phyloP scores from a whole-genome alignment of 2,888 invertebrate species.

The Schizaphis graminum region DNA sequence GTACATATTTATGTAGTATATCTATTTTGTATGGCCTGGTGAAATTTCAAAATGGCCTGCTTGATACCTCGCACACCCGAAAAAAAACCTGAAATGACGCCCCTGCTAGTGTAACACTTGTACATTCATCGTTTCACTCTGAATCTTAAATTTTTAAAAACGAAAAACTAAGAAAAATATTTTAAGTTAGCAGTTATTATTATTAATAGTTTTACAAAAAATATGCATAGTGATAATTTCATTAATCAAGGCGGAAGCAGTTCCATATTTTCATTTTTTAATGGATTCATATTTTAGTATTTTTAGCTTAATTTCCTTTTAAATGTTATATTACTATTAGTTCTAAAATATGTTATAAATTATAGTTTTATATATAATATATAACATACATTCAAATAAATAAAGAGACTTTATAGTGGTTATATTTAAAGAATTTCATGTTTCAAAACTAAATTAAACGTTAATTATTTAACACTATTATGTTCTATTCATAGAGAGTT shows the following conservation, averaged over 20 bases:
- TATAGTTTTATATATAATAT: background rate
- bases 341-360: background rate
- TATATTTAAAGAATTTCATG: background rate
- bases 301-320: background rate
- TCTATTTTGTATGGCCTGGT: no score
- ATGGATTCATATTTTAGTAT: background rate
- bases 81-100: no score
- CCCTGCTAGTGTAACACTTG: background rate
- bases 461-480: no score
- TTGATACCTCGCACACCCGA: no score
- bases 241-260: background rate
- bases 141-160: background rate
- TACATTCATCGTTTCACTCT: background rate
- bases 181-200: background rate
- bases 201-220: background rate
- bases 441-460: background rate
- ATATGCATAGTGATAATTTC: background rate
- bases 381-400: background rate
- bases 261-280: background rate
- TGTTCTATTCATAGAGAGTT: no score
- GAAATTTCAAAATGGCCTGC: no score
- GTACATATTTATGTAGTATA: no score
- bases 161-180: background rate
- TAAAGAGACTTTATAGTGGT: background rate
- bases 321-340: background rate